phyloP scores from a whole-genome alignment of 92 coral and sea anemone species.

The Actinostola sp. region DNA sequence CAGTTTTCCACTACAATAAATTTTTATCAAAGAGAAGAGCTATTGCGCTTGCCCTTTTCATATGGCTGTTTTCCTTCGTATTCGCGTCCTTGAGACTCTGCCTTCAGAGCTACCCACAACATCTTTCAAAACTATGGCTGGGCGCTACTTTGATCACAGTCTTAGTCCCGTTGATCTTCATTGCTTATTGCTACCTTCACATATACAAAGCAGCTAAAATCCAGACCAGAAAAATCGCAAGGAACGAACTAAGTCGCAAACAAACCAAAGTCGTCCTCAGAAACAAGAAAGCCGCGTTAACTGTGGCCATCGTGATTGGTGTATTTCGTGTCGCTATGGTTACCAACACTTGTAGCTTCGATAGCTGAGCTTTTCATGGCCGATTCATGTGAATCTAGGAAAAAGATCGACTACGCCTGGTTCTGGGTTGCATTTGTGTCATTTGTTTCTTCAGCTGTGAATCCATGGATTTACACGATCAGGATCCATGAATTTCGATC shows the following conservation, averaged over 20 bases:
- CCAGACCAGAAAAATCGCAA: slow-evolving; percentile 57
- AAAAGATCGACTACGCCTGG: slow-evolving; percentile 64
- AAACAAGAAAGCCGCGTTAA: slow-evolving; percentile 73
- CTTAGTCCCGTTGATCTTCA: slow-evolving; percentile 47
- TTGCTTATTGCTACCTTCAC: slow-evolving; percentile 63
- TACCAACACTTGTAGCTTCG: slow-evolving; percentile 68
- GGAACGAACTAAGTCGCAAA: slow-evolving; percentile 33
- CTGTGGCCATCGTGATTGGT: slow-evolving; percentile 75
- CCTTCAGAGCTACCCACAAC: slow-evolving; percentile 25
- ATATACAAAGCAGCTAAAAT: slow-evolving; percentile 60
- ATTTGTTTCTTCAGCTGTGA: slow-evolving; percentile 59
- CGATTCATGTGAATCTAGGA: slow-evolving; percentile 45
- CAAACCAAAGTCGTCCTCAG: slow-evolving; percentile 47
- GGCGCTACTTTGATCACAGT: slow-evolving; percentile 57
- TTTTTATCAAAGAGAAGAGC: slow-evolving; percentile 47
- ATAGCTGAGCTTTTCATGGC: slow-evolving; percentile 50
- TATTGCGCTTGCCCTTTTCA: slow-evolving; percentile 20
- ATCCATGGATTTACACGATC: slow-evolving; percentile 75
- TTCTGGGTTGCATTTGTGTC: slow-evolving; percentile 72
- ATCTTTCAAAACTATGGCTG: slow-evolving; percentile 67
- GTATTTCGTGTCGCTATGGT: slow-evolving; percentile 71
- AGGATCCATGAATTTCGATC: slow-evolving; percentile 64
- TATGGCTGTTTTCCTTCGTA: slow-evolving; percentile 67
- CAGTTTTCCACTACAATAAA: slow-evolving; percentile 52
- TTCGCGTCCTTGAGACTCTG: slow-evolving; percentile 57